A percentile compares a stretch with the other conserved stretches of the same genome.
Conservation (phyloP, 2,797 vertebrate species). For the Nasua narica region DNA sequence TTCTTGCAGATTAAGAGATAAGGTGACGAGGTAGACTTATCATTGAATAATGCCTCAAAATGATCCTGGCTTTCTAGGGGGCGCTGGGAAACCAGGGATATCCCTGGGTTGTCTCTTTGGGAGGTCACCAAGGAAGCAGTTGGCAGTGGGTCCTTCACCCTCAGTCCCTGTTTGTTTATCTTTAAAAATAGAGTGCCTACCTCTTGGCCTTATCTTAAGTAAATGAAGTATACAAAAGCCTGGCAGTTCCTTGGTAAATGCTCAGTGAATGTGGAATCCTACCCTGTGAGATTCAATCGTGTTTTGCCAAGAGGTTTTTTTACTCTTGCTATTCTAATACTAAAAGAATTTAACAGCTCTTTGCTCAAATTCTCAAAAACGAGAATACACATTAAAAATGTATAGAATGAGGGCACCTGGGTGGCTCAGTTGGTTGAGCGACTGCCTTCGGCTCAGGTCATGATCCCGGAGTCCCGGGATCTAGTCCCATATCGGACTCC, state of each 20-base stretch:
- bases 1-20: not conserved
- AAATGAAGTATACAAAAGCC: not conserved
- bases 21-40: not conserved
- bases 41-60: not conserved
- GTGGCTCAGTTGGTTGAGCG: no score
- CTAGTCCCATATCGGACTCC: no score
- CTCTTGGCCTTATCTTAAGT: not conserved
- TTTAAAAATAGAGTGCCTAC: conserved; percentile 31
- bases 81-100: not conserved
- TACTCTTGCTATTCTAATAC: not conserved
- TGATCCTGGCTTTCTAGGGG: not conserved
- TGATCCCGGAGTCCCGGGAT: no score
- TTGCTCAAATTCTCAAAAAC: not conserved
- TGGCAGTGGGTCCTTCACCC: not conserved
- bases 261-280: not conserved
- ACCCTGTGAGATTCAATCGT: not conserved
- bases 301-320: not conserved
- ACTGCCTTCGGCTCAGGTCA: no score
- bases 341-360: conserved; percentile 18
- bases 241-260: not conserved
- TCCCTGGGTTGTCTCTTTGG: not conserved
- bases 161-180: not conserved
- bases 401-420: not conserved
- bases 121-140: not conserved
- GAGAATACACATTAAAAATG: not conserved